Conservation (phyloP, 2,113 vertebrate species). For the Girardinichthys multiradiatus region DNA sequence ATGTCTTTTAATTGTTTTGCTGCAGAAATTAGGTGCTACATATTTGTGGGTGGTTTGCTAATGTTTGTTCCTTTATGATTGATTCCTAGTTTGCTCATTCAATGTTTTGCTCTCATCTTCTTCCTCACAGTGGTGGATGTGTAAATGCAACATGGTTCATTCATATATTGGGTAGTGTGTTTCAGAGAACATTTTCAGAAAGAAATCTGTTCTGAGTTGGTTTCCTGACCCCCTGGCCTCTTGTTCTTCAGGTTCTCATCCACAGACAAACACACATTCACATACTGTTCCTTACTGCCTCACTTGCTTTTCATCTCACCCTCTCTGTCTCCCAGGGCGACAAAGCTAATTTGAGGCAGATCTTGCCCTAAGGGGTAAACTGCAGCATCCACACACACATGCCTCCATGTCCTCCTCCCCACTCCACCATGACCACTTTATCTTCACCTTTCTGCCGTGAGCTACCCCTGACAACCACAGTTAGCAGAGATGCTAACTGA, state of each 20-base stretch:
- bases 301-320: slow-evolving; percentile 64
- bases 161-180: slow-evolving; percentile 42
- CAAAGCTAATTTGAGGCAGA: slow-evolving; percentile 82
- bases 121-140: slow-evolving; percentile 4
- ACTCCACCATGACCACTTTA: slow-evolving; percentile 56
- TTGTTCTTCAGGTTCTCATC: slow-evolving; percentile 18
- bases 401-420: slow-evolving; percentile 22
- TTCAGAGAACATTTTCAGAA: slow-evolving; percentile 52
- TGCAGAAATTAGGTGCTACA: slow-evolving; percentile 75
- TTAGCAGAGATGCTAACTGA: slow-evolving; percentile 66
- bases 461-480: slow-evolving; percentile 59
- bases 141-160: slow-evolving; percentile 22
- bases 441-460: slow-evolving; percentile 66
- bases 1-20: slow-evolving; percentile 76
- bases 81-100: slow-evolving; percentile 30
- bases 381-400: slow-evolving; percentile 46
- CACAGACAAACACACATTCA: slow-evolving; percentile 1
- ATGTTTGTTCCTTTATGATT: slow-evolving; percentile 41
- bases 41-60: slow-evolving; percentile 68
- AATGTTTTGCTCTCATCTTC: slow-evolving; percentile 16
- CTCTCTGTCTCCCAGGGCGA: slow-evolving; percentile 73
- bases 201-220: slow-evolving; percentile 57
- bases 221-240: slow-evolving; percentile 69
- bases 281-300: slow-evolving; percentile 46
- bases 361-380: slow-evolving; percentile 78